phyloP scores from a whole-genome alignment of 1,140 invertebrate genomes.

The Drosophila tani region DNA sequence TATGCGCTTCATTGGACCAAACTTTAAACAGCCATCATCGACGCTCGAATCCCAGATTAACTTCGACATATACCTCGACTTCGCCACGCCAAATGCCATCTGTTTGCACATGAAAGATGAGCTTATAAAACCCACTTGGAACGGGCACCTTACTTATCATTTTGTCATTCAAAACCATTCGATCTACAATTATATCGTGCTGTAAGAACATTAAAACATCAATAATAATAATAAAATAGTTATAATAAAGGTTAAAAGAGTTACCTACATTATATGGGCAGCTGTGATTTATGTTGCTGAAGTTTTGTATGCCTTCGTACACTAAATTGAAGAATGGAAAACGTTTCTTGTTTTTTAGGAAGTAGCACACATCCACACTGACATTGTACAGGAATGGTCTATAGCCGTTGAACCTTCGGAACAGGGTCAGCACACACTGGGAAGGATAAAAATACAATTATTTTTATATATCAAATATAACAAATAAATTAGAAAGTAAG shows the following conservation, averaged over 20 bases:
- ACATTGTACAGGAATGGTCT: conserved; percentile 26
- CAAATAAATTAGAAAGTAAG: no score
- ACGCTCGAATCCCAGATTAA: conserved; percentile 9
- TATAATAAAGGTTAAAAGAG: no score
- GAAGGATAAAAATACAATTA: neutral
- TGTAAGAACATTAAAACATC: neutral
- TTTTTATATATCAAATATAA: no score
- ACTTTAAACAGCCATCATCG: neutral
- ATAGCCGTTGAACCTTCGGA: conserved; percentile 23
- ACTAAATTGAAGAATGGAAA: conserved; percentile 1
- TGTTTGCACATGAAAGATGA: neutral
- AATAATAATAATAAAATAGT: neutral
- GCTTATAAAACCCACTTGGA: conserved; percentile 9
- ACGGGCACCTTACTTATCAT: conserved; percentile 6
- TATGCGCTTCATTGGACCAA: conserved; percentile 11
- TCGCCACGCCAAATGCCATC: conserved; percentile 13
- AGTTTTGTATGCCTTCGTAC: neutral
- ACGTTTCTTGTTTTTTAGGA: conserved; percentile 5
- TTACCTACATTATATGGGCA: conserved; percentile 18
- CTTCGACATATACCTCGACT: conserved; percentile 1
- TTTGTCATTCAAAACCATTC: conserved; percentile 16
- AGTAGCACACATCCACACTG: conserved; percentile 22
- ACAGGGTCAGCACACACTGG: neutral
- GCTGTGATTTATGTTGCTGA: conserved; percentile 21
- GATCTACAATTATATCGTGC: conserved; percentile 12